phyloP scores from a whole-genome alignment of 2,113 vertebrate species.

The Halichoerus grypus region DNA sequence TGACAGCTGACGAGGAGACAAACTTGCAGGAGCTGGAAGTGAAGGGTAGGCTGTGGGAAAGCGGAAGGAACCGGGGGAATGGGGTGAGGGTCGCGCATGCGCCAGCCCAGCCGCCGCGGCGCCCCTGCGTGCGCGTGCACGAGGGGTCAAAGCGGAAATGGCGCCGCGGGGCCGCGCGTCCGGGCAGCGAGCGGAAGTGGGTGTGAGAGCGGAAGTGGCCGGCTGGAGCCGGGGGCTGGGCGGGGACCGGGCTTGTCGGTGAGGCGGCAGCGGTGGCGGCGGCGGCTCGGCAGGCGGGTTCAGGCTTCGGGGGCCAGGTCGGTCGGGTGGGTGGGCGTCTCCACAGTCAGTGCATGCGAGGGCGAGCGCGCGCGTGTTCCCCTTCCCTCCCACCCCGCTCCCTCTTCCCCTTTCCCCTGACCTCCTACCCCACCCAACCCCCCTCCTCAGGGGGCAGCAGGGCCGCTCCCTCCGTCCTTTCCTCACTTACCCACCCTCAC shows the following conservation, averaged over 20 bases:
- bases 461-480: conserved; percentile 77
- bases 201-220: conserved; percentile 85
- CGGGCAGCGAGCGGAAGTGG: conserved; percentile 82
- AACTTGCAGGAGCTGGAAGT: fast-evolving
- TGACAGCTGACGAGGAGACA: fast-evolving
- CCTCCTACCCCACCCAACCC: conserved; percentile 62
- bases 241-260: conserved; percentile 79
- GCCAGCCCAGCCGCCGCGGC: not conserved
- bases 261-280: conserved; percentile 73
- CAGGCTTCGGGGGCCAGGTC: conserved; percentile 79
- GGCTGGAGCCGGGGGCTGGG: conserved; percentile 81
- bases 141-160: conserved; percentile 73
- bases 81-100: not conserved
- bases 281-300: conserved; percentile 81
- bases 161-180: conserved; percentile 75
- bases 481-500: conserved; percentile 71
- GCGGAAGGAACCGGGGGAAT: fast-evolving
- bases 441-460: conserved; percentile 61
- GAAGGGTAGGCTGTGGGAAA: fast-evolving
- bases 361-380: not conserved
- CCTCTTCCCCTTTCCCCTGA: conserved; percentile 36
- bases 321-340: conserved; percentile 69
- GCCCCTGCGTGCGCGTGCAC: conserved; percentile 46
- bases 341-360: conserved; percentile 33
- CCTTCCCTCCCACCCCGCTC: not conserved